Conservation (phyloP, 2,113 vertebrate species). For the Laticauda colubrina region DNA sequence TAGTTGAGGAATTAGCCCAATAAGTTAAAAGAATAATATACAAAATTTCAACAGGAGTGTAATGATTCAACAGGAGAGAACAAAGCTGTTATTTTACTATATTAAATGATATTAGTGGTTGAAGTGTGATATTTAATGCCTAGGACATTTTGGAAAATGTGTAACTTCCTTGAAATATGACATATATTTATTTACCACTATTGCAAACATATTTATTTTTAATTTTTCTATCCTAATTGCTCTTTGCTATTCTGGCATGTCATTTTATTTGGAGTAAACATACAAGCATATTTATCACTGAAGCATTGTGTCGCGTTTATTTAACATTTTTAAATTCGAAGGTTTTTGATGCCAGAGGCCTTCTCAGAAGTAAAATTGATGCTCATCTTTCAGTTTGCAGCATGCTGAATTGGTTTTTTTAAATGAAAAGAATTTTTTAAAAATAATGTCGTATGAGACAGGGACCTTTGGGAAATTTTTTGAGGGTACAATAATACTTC, state of each 20-base stretch:
- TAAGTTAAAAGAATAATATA: background rate
- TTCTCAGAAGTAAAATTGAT: background rate
- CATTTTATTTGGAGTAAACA: background rate
- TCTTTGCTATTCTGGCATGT: background rate
- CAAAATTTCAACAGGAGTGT: background rate
- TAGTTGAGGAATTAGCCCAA: background rate
- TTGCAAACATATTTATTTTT: background rate
- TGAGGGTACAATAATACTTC: background rate
- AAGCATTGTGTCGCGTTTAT: background rate
- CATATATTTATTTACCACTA: background rate
- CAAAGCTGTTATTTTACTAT: constrained; percentile 11
- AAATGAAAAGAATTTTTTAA: background rate
- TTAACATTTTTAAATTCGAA: background rate
- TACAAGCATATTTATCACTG: background rate
- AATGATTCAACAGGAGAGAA: background rate
- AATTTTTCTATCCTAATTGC: background rate
- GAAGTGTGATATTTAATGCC: constrained; percentile 20
- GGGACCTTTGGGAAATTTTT: background rate
- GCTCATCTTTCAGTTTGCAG: background rate
- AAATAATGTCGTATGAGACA: background rate
- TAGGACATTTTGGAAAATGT: background rate
- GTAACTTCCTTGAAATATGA: background rate
- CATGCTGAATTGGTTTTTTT: background rate
- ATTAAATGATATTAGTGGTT: background rate
- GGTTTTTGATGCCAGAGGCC: background rate